These are phyloP conservation scores for Apocheima hispidaria DNA, from an alignment of 2,888 invertebrate species.

Conservation along the genomic window DNA sequence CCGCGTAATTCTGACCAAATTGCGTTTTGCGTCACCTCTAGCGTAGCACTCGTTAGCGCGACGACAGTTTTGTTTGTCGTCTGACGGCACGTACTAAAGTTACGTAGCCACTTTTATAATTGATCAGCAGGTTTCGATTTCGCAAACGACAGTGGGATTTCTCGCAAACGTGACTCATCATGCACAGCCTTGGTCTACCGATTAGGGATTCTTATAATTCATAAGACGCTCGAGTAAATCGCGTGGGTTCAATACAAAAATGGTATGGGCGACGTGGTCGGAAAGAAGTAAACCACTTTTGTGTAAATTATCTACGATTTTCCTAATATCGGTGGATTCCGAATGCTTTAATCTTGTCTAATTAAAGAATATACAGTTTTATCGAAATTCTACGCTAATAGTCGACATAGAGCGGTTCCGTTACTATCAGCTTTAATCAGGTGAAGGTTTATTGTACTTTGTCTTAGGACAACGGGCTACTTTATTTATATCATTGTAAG, in stretches of 20 bases:
- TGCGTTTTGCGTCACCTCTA: slow-evolving; percentile 67
- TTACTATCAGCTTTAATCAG: slow-evolving; percentile 5
- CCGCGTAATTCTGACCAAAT: slow-evolving; percentile 77
- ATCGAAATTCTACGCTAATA: neutral
- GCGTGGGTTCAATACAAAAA: slow-evolving; percentile 17
- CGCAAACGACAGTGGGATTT: slow-evolving; percentile 21
- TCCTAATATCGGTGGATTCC: neutral
- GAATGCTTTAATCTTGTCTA: neutral
- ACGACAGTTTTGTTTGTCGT: slow-evolving; percentile 36
- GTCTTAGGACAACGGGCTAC: slow-evolving; percentile 14
- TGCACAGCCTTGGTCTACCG: slow-evolving; percentile 15
- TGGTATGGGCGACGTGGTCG: slow-evolving; percentile 1
- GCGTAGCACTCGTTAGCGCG: slow-evolving; percentile 59
- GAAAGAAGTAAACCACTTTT: neutral
- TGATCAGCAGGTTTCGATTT: slow-evolving; percentile 24
- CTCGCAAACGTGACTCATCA: slow-evolving; percentile 24
- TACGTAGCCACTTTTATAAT: slow-evolving; percentile 37
- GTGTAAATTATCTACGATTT: neutral
- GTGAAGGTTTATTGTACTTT: slow-evolving; percentile 23
- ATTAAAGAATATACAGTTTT: neutral
- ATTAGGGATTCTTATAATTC: slow-evolving; percentile 21
- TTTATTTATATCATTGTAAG: neutral
- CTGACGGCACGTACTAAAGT: slow-evolving; percentile 34
- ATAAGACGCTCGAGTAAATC: slow-evolving; percentile 6
- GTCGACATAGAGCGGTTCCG: slow-evolving; percentile 13